These are phyloP conservation scores for Augochlora pura DNA, from an alignment of 1,140 invertebrate genomes.

Conservation along the genomic window DNA sequence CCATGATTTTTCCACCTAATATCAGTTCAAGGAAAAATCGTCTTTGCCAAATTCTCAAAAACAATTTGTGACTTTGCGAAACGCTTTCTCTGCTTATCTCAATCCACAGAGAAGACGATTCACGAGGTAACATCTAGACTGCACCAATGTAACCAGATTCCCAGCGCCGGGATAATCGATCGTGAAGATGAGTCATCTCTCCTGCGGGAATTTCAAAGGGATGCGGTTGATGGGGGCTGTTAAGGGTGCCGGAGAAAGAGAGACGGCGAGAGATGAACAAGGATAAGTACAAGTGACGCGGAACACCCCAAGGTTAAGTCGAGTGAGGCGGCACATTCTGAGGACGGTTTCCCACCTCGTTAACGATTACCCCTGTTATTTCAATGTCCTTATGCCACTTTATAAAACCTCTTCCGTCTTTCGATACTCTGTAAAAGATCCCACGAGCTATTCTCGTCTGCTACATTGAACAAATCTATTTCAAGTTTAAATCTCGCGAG, in stretches of 20 bases:
- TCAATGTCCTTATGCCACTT: not conserved
- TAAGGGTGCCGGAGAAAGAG: not conserved
- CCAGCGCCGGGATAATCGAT: conserved; percentile 59
- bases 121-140: conserved; percentile 33
- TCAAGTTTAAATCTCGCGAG: too few species aligned
- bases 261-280: not conserved
- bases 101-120: conserved; percentile 12
- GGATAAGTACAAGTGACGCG: conserved; percentile 23
- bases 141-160: conserved; percentile 35
- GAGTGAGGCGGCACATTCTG: conserved; percentile 1
- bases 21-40: not conserved
- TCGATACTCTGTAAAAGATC: not conserved
- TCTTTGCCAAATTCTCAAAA: not conserved
- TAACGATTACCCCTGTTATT: conserved; percentile 25
- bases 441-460: too few species aligned
- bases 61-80: not conserved
- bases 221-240: conserved; percentile 31
- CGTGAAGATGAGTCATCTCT: conserved; percentile 63
- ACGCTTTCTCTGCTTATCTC: not conserved
- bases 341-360: conserved; percentile 20
- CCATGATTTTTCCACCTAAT: too few species aligned
- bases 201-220: conserved; percentile 50
- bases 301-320: conserved; percentile 39
- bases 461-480: too few species aligned
- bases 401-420: too few species aligned